These are phyloP conservation scores for Menidia beryllina DNA, from an alignment of 2,113 vertebrate genomes.

Conservation along the genomic window DNA sequence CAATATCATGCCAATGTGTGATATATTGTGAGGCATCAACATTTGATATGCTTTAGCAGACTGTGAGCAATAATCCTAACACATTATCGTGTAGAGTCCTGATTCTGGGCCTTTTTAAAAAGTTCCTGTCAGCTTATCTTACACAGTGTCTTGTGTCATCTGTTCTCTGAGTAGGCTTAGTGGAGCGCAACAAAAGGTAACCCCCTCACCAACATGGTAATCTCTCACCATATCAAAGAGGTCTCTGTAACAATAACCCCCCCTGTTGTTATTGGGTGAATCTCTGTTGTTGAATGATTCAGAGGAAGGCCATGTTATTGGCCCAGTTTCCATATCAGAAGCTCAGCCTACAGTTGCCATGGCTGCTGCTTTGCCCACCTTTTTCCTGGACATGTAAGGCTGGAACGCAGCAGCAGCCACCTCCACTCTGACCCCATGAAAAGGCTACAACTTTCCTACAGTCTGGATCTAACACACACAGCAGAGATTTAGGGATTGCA, in stretches of 20 bases:
- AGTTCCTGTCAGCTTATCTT: conserved; percentile 13
- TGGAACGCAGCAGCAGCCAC: conserved; percentile 48
- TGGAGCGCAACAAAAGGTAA: conserved; percentile 3
- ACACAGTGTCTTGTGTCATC: conserved; percentile 4
- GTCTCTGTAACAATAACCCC: conserved; percentile 25
- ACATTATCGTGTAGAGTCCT: conserved; percentile 9
- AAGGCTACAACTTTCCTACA: conserved; percentile 26
- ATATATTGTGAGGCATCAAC: conserved; percentile 49
- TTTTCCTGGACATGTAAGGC: conserved; percentile 79
- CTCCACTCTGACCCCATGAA: conserved; percentile 33
- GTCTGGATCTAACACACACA: conserved; percentile 14
- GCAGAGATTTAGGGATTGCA: conserved; percentile 39
- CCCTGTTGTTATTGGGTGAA: conserved; percentile 25
- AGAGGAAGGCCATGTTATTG: conserved; percentile 70
- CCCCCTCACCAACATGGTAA: neutral
- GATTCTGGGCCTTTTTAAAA: conserved; percentile 35
- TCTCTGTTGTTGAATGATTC: conserved; percentile 53
- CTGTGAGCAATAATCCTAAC: conserved; percentile 35
- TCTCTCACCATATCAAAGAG: conserved; percentile 21
- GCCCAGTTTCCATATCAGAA: conserved; percentile 73
- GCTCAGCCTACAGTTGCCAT: conserved; percentile 69
- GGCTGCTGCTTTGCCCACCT: conserved; percentile 72
- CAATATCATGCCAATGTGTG: conserved; percentile 61
- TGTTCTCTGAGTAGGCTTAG: neutral
- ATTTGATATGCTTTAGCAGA: conserved; percentile 48